phyloP scores from a whole-genome alignment of 2,888 invertebrate genomes.

The Thera obeliscata region DNA sequence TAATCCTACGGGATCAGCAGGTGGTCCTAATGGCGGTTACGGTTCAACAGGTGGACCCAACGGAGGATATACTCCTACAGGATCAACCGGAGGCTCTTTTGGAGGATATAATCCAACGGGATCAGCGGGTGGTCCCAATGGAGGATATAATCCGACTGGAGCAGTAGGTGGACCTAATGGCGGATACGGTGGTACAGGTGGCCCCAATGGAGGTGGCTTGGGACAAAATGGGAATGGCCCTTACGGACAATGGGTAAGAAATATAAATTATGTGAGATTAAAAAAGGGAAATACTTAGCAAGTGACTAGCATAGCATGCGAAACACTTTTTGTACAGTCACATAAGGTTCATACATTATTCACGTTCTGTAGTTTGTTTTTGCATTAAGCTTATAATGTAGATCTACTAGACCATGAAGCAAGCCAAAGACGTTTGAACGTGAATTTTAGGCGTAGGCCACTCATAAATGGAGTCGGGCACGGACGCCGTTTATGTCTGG shows the following conservation, averaged over 20 bases:
- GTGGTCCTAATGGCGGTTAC: neutral
- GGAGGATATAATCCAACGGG: constrained; percentile 8
- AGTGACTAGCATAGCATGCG: neutral
- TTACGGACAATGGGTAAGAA: constrained; percentile 50
- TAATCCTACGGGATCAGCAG: neutral
- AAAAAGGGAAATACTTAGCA: neutral
- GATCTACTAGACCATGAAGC: too few species aligned
- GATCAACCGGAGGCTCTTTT: constrained; percentile 8
- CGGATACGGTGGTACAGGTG: neutral
- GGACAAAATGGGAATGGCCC: constrained; percentile 29
- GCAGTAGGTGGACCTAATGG: too few species aligned
- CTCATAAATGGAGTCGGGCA: too few species aligned
- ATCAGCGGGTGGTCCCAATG: too few species aligned
- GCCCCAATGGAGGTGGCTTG: constrained; percentile 16
- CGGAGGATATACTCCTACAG: constrained; percentile 12
- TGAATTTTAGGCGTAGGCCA: too few species aligned
- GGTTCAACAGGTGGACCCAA: neutral
- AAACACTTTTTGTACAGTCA: neutral
- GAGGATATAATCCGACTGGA: neutral
- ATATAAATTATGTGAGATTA: neutral
- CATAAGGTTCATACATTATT: too few species aligned
- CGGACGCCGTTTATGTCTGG: too few species aligned
- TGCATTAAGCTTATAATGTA: too few species aligned
- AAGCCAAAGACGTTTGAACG: too few species aligned
- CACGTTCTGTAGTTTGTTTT: too few species aligned